These are phyloP conservation scores for Embiotoca jacksoni DNA, from an alignment of 2,113 vertebrate species.

Conservation along the genomic window DNA sequence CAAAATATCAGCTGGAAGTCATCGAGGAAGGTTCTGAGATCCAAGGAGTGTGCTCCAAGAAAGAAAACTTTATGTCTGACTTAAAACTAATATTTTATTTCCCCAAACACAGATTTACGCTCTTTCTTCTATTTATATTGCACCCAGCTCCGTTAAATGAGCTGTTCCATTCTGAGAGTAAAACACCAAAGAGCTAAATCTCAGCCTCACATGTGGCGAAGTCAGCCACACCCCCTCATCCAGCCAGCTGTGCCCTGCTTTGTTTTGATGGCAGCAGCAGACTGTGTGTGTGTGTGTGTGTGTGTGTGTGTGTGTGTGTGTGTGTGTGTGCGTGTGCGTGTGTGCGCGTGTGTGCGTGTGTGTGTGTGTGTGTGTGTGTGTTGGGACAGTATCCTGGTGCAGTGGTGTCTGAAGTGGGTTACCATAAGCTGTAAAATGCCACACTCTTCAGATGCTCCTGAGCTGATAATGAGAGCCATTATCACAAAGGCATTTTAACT, in stretches of 20 bases:
- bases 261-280: conserved; percentile 74
- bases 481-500: conserved; percentile 79
- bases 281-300: conserved; percentile 27
- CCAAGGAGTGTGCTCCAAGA: no score
- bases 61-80: neutral
- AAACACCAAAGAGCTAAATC: conserved; percentile 60
- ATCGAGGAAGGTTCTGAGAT: neutral
- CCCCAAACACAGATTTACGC: neutral
- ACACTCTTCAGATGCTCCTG: conserved; percentile 78
- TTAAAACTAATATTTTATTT: neutral
- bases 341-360: neutral
- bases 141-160: conserved; percentile 26
- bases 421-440: conserved; percentile 81
- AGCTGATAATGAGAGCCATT: conserved; percentile 82
- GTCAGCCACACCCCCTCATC: conserved; percentile 58
- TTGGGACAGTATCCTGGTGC: conserved; percentile 49
- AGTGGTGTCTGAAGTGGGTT: conserved; percentile 79
- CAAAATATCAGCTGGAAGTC: conserved; percentile 21
- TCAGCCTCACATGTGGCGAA: conserved; percentile 67
- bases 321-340: conserved; percentile 14
- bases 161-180: conserved; percentile 35
- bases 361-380: conserved; percentile 32
- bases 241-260: conserved; percentile 77
- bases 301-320: neutral
- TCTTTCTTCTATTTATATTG: conserved; percentile 29